These are phyloP conservation scores for Physocephala rufipes DNA, from an alignment of 2,888 invertebrate genomes.

Conservation along the genomic window DNA sequence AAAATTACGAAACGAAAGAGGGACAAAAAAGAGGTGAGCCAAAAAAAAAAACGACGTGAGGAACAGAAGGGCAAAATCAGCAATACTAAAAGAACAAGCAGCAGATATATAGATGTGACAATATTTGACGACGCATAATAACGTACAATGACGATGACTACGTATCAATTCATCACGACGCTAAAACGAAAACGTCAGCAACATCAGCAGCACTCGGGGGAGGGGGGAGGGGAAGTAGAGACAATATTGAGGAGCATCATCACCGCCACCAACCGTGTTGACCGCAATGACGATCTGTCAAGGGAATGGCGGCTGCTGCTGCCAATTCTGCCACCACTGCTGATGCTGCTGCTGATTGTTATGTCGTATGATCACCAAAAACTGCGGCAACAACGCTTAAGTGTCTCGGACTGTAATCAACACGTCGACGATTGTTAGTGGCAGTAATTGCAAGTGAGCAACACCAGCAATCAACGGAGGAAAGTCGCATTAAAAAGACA, in stretches of 20 bases:
- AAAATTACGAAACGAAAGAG: too few species aligned
- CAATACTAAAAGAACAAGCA: not conserved
- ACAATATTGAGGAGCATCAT: not conserved
- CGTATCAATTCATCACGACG: conserved; percentile 45
- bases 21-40: not conserved
- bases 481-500: too few species aligned
- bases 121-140: too few species aligned
- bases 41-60: not conserved
- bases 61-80: not conserved
- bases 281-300: conserved; percentile 8
- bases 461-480: too few species aligned
- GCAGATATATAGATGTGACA: conserved; percentile 44
- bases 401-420: conserved; percentile 17
- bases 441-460: conserved; percentile 8
- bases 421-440: conserved; percentile 2
- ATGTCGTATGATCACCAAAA: too few species aligned
- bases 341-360: not conserved
- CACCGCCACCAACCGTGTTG: conserved; percentile 4
- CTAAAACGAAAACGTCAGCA: conserved; percentile 23
- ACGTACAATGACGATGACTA: conserved; percentile 50
- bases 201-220: not conserved
- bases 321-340: not conserved
- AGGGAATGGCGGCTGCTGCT: not conserved
- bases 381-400: not conserved
- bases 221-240: not conserved